A percentile compares a stretch with the other conserved stretches of the same genome.
phyloP scores from a whole-genome alignment of 2,113 vertebrate species.

The Strigops habroptila region DNA sequence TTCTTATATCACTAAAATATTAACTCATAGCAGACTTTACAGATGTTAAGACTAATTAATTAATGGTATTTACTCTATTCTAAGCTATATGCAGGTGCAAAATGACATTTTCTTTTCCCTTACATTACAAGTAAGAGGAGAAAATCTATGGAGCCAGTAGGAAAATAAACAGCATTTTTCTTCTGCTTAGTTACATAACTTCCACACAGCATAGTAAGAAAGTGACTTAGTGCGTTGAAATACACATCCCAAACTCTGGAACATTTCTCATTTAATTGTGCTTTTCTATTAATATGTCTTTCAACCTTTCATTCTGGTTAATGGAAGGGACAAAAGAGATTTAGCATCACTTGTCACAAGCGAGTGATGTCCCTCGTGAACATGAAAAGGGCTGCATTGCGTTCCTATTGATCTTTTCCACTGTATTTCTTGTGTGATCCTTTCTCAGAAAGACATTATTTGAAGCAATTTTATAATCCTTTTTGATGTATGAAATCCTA shows the following conservation, averaged over 20 bases:
- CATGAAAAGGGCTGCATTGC: neutral
- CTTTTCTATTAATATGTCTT: neutral
- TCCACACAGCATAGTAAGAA: neutral
- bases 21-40: neutral
- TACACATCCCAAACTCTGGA: neutral
- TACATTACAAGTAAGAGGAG: neutral
- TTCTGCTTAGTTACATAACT: neutral
- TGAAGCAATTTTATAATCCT: slow-evolving; percentile 10
- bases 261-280: neutral
- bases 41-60: neutral
- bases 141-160: neutral
- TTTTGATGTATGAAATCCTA: slow-evolving; percentile 4
- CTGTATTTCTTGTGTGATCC: neutral
- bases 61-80: neutral
- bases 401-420: neutral
- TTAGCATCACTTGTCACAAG: neutral
- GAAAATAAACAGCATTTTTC: neutral
- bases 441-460: neutral
- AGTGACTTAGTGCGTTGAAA: neutral
- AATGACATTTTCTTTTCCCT: neutral
- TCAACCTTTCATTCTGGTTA: neutral
- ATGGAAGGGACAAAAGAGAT: neutral
- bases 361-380: neutral
- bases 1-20: neutral
- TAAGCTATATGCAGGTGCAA: neutral